Evolutionary conservation across 2,113 vertebrate genomes (phyloP), one percentile per base, ranked within the genome.

Genomic region (Strix uralensis): DNA sequence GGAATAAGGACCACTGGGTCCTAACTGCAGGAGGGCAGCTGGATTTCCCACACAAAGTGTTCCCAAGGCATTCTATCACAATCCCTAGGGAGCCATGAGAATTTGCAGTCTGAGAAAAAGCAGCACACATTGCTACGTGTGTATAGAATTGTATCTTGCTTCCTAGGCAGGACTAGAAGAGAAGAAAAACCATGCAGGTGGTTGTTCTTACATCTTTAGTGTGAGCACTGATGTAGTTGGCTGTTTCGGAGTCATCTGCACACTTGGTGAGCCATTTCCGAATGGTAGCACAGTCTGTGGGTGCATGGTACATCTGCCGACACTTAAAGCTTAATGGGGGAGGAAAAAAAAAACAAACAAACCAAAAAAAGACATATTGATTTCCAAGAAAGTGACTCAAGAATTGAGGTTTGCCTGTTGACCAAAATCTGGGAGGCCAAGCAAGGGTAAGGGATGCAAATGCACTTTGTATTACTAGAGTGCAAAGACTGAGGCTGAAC

Each of bases 161-260:
- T 85, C 83, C 42, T 44, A 59, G 72, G 26, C 44, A 86, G 69
- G 46, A 30, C 49, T 69, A 61, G 40, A 44, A 18, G 74, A 70
- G 42, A 89, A 72, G 44, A 87, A 20, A 63, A 75, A 75, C 15
- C 47, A 59, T 7, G 61, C 32, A 81, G 36, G 25, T 78, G 62
- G 40, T 70, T 67, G 59, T 93, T 94, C 99, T 98, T 99, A 99
- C 99, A 86, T 99, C 99, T 99, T 99, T 99, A 99, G 99, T 99
- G 99, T 99, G 99, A 94, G 99, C 99, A 95, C 99, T 99, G 98
- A 99, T 99, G 98, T 99, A 99, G 98, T 99, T 99, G 84, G 99
- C 99, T 11, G 99, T 99, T 98, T 99, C 99, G 1, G 99, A 99
- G 98, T 99, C 99, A n/a, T 99, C 99, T 61, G 99, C 99, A 97